Percentiles rank a stretch among this genome's conserved stretches.
Conservation (phyloP, 1,140 invertebrate species). For the Atta colombica region DNA sequence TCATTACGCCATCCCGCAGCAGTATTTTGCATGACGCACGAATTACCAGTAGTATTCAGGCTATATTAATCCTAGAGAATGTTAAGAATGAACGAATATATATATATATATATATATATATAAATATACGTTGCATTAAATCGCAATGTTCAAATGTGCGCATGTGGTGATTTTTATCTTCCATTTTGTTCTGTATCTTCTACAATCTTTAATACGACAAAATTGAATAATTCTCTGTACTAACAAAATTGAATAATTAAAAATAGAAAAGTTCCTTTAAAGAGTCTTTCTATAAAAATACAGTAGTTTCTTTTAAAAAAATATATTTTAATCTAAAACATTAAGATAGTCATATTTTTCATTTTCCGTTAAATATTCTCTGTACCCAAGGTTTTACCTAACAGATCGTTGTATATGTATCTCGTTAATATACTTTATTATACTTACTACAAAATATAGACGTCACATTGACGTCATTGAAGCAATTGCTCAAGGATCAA, state of each 20-base stretch:
- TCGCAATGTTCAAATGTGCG: neutral
- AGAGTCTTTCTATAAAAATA: neutral
- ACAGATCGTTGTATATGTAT: conserved; percentile 19
- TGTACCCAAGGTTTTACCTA: neutral
- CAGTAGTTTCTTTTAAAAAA: neutral
- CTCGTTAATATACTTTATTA: conserved; percentile 36
- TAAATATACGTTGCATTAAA: neutral
- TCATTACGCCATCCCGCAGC: conserved; percentile 34
- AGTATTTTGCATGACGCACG: conserved; percentile 20
- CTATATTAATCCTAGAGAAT: neutral
- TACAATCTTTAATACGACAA: neutral
- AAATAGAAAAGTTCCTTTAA: neutral
- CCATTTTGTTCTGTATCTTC: neutral
- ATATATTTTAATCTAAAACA: no score
- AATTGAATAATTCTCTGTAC: neutral
- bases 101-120: neutral
- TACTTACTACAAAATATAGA: conserved; percentile 18
- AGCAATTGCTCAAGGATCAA: conserved; percentile 35
- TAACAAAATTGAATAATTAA: neutral
- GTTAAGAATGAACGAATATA: conserved; percentile 21
- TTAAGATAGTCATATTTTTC: neutral
- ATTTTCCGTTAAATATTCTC: neutral
- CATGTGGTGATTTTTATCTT: neutral
- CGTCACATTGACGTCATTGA: conserved; percentile 37
- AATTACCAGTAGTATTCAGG: conserved; percentile 13